Percentiles rank a stretch among this genome's conserved stretches.
Evolutionary conservation across 1,140 invertebrate species (phyloP).

Genomic region (Thaumetopoea pityocampa): DNA sequence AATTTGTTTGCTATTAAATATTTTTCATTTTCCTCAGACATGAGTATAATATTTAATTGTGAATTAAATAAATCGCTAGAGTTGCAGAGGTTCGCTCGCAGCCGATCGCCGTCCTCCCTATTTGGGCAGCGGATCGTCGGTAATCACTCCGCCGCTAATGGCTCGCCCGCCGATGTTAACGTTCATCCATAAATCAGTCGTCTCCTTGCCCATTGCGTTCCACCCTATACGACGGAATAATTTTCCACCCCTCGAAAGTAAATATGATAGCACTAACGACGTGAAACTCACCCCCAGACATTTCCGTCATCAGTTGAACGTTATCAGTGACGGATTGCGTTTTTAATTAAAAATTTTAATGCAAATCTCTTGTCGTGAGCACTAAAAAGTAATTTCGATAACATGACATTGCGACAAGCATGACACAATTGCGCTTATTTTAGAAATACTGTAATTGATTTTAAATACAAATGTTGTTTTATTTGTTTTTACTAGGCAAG

Average conservation of each 20-base stretch:
- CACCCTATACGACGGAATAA: constrained; percentile 18
- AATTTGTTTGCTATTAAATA: too few species aligned
- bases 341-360: constrained; percentile 29
- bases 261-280: constrained; percentile 15
- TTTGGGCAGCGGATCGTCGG: constrained; percentile 3
- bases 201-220: constrained; percentile 9
- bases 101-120: background rate
- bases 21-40: too few species aligned
- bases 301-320: constrained; percentile 7
- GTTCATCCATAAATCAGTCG: constrained; percentile 24
- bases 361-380: constrained; percentile 15
- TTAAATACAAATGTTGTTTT: constrained; percentile 3
- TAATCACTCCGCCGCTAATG: constrained; percentile 25
- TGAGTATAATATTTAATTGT: too few species aligned
- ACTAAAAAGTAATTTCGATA: constrained; percentile 23
- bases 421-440: background rate
- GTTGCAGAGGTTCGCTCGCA: background rate
- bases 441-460: background rate
- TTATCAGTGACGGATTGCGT: constrained; percentile 12
- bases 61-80: too few species aligned
- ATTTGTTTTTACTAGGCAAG: constrained; percentile 6
- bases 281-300: constrained; percentile 4
- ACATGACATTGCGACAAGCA: constrained; percentile 4
- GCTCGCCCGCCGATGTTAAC: constrained; percentile 21
- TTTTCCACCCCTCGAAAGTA: constrained; percentile 11